A percentile compares a stretch with the other conserved stretches of the same genome.
phyloP scores from a whole-genome alignment of 2,888 invertebrate species.

The Spicauda simplicius region DNA sequence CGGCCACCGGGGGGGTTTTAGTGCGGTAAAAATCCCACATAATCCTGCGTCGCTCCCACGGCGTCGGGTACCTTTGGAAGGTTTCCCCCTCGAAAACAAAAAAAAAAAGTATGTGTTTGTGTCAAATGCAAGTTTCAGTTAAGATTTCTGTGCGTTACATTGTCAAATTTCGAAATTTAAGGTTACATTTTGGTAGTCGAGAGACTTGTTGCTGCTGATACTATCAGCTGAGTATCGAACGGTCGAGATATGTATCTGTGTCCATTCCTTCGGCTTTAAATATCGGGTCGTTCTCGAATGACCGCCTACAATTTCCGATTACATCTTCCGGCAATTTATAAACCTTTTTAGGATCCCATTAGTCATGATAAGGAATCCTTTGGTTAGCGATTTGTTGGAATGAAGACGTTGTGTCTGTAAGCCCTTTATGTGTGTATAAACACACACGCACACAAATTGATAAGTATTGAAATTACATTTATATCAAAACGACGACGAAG shows the following conservation, averaged over 20 bases:
- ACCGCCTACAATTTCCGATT: conserved; percentile 37
- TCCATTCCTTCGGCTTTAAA: conserved; percentile 40
- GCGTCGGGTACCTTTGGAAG: no score
- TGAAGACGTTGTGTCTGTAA: not conserved
- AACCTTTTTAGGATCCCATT: conserved; percentile 21
- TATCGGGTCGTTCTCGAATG: conserved; percentile 34
- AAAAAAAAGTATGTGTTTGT: no score
- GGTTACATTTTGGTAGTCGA: conserved; percentile 13
- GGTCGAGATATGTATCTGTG: conserved; percentile 38
- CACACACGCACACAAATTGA: no score
- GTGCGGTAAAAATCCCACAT: no score
- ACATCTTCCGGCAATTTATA: conserved; percentile 36
- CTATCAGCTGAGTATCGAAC: conserved; percentile 26
- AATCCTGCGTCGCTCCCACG: no score
- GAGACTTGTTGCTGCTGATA: conserved; percentile 34
- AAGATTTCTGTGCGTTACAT: not conserved
- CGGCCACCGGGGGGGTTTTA: no score
- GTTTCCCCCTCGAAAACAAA: no score
- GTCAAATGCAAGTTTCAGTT: no score
- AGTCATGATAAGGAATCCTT: conserved; percentile 15
- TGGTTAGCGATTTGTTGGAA: conserved; percentile 7
- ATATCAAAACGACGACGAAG: no score
- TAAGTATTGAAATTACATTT: no score
- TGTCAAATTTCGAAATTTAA: conserved; percentile 7
- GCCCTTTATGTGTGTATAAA: not conserved